A percentile compares a stretch with the other conserved stretches of the same genome.
Conservation (phyloP, 92 coral and sea anemone species). For the Siderastrea radians region DNA sequence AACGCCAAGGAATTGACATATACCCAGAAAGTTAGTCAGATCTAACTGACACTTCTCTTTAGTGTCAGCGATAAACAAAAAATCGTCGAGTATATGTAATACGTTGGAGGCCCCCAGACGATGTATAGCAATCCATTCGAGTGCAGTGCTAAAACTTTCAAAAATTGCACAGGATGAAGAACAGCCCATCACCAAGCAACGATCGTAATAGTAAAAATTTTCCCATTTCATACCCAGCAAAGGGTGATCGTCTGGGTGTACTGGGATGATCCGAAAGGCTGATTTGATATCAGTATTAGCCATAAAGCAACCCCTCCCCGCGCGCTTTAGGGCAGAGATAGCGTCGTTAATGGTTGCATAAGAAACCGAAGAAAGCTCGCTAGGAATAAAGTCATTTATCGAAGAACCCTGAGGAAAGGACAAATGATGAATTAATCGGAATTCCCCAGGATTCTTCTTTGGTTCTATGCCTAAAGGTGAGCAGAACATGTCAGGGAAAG, state of each 20-base stretch:
- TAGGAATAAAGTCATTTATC: constrained; percentile 29
- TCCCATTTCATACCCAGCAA: constrained; percentile 24
- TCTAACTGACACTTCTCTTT: neutral
- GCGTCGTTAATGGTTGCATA: neutral
- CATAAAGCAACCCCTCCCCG: constrained; percentile 15
- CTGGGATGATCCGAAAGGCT: constrained; percentile 42
- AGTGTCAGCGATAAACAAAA: constrained; percentile 36
- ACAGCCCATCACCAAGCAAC: neutral
- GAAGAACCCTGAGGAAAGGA: constrained; percentile 27
- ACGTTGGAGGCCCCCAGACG: constrained; percentile 16
- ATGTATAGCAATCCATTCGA: constrained; percentile 40
- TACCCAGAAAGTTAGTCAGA: constrained; percentile 6
- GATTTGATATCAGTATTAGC: constrained; percentile 2
- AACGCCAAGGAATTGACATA: constrained; percentile 52
- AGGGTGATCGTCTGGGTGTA: constrained; percentile 17
- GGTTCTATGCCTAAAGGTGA: neutral
- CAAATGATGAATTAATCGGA: constrained; percentile 31
- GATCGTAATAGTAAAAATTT: constrained; percentile 41
- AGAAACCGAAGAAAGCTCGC: neutral
- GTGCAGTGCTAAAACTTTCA: constrained; percentile 45
- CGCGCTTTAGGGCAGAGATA: neutral
- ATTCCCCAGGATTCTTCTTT: constrained; percentile 2
- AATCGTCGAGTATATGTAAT: constrained; percentile 56
- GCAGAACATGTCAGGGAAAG: neutral
- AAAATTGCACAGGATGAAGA: neutral